Percentiles rank a stretch among this genome's conserved stretches.
These are phyloP conservation scores for Meriones unguiculatus DNA, from an alignment of 2,113 vertebrate genomes.

Conservation along the genomic window DNA sequence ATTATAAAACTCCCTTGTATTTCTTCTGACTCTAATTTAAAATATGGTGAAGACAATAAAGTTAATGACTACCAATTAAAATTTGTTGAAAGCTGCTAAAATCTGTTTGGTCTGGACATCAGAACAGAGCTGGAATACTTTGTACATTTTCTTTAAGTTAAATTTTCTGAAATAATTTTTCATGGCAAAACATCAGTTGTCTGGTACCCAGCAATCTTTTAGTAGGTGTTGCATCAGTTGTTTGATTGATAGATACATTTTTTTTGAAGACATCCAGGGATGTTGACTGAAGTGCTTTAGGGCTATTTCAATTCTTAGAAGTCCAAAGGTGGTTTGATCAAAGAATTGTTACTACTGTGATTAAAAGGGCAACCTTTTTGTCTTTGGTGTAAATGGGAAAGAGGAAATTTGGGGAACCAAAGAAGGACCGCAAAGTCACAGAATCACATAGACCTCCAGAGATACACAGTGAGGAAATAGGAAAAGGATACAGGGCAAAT, in stretches of 20 bases:
- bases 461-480: not conserved
- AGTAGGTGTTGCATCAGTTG: not conserved
- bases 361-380: not conserved
- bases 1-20: constrained; percentile 78
- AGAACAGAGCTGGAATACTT: constrained; percentile 67
- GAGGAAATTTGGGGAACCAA: not conserved
- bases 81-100: constrained; percentile 46
- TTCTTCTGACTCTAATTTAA: constrained; percentile 81
- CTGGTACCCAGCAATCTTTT: constrained; percentile 16
- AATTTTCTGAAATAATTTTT: constrained; percentile 70
- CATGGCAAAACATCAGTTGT: constrained; percentile 37
- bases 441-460: not conserved
- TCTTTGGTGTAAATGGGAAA: not conserved
- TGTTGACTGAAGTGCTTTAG: constrained; percentile 32
- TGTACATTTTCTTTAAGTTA: constrained; percentile 29
- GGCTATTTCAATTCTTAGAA: constrained; percentile 8
- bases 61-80: constrained; percentile 71
- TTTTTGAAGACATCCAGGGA: constrained; percentile 17
- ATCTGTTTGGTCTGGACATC: constrained; percentile 66
- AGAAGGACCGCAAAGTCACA: not conserved
- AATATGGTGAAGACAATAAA: constrained; percentile 73
- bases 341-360: not conserved
- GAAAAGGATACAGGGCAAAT: not conserved
- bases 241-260: constrained; percentile 13
- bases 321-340: not conserved